A percentile compares a stretch with the other conserved stretches of the same genome.
Conservation (phyloP, 2,797 vertebrate species). For the Lagorchestes hirsutus region DNA sequence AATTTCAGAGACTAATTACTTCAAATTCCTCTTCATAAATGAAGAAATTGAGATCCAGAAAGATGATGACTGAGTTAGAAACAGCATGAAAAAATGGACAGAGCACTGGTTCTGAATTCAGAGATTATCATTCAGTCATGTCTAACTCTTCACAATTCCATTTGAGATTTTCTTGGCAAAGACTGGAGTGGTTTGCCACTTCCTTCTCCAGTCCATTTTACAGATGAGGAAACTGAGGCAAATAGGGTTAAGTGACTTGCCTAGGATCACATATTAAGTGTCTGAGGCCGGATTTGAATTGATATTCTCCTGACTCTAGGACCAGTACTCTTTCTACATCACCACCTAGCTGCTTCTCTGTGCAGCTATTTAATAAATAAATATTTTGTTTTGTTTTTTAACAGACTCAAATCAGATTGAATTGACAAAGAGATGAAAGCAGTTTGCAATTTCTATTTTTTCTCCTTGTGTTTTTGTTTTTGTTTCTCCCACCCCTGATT, state of each 20-base stretch:
- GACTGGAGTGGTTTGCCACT: not conserved
- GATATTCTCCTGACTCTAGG: not conserved
- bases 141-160: not conserved
- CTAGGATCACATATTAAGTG: not conserved
- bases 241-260: not conserved
- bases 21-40: not conserved
- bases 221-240: not conserved
- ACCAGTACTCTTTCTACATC: not conserved
- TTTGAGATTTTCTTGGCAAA: not conserved
- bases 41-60: not conserved
- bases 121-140: not conserved
- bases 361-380: not conserved
- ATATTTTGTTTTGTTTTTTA: not conserved
- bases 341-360: not conserved
- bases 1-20: not conserved
- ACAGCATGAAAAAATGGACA: not conserved
- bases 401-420: not conserved
- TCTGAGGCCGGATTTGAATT: not conserved
- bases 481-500: not conserved
- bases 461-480: constrained; percentile 31
- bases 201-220: not conserved
- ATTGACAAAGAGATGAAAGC: not conserved
- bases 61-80: not conserved
- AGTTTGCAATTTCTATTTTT: not conserved
- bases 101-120: not conserved